Percentiles rank a stretch among this genome's conserved stretches.
Conservation (phyloP, 64 coral and sea anemone species). For the Pachyseris speciosa region DNA sequence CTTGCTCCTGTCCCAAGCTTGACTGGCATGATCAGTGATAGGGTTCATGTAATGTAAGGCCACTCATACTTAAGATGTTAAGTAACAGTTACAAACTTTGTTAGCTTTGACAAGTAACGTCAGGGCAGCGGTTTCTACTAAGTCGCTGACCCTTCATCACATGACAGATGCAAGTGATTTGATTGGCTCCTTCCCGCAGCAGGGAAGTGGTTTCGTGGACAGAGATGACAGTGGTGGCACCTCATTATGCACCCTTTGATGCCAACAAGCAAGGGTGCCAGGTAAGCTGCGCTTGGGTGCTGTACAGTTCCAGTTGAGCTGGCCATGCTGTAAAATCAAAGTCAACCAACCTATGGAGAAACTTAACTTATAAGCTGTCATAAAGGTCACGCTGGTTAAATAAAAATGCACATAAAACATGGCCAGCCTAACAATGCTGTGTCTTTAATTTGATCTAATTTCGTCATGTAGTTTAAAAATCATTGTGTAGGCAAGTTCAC, state of each 20-base stretch:
- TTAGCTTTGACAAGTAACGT: conserved; percentile 16
- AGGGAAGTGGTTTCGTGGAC: conserved; percentile 94
- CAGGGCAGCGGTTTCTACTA: conserved; percentile 64
- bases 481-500: background rate
- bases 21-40: background rate
- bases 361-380: background rate
- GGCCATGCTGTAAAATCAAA: background rate
- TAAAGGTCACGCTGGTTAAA: background rate
- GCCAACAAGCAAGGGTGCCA: conserved; percentile 67
- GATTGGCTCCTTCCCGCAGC: conserved; percentile 97
- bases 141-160: conserved; percentile 97
- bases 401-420: background rate
- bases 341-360: background rate
- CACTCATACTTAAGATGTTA: background rate
- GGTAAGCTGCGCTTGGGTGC: conserved; percentile 44
- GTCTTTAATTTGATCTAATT: conserved; percentile 12
- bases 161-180: conserved; percentile 97
- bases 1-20: background rate
- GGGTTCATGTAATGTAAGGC: background rate
- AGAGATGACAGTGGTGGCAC: conserved; percentile 90
- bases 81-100: background rate
- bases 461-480: background rate
- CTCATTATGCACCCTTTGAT: conserved; percentile 70
- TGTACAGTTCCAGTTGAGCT: background rate
- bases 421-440: conserved; percentile 50